Base-by-base conservation (phyloP, 2,113 vertebrate genomes). In the Scytalopus superciliaris region DNA sequence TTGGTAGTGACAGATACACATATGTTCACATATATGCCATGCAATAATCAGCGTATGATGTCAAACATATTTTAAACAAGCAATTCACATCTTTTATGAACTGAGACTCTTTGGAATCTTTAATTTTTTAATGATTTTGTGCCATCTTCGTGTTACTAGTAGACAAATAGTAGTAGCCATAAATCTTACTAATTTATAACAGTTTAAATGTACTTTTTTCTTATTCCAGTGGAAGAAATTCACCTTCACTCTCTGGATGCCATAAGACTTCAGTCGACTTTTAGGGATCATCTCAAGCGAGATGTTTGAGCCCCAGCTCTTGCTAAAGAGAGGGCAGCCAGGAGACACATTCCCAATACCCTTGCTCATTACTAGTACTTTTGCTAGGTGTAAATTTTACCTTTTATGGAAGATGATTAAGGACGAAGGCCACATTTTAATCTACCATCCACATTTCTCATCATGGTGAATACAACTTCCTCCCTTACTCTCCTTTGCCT, bases 101-200 rank as follows among this genome's bases (percentile, higher is more conserved):
- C 39, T 24, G 31, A 59, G 53, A 62, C 59, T 70, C 82, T 83
- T 53, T 37, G 75, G 73, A 89, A 73, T 75, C 69, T 96, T 88
- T 55, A 47, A 49, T 87, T 90, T 96, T 77, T 68, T 69, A 64
- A 25, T 72, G 84, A 87, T 84, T 83, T 81, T 79, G 73, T 62
- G 45, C 62, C 72, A 69, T 64, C 19, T 74, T 77, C 83, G 89
- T 22, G 44, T 53, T 81, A 76, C 47, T 44, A 81, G 47, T 35
- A 40, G 42, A 72, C 27, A 79, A 85, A 81, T 13, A 37, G 44
- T 86, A 82, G 85, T 59, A 40, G 69, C 59, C 39, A 92, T 50
- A 94, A 96, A 85, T 73, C 27, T 52, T 33, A n/a, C 5, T 42
- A 87, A 63, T 94, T 82, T 87, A 28, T 83, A 81, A 57, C 49